phyloP scores from a whole-genome alignment of 2,888 invertebrate species.

The Plebejus anna region DNA sequence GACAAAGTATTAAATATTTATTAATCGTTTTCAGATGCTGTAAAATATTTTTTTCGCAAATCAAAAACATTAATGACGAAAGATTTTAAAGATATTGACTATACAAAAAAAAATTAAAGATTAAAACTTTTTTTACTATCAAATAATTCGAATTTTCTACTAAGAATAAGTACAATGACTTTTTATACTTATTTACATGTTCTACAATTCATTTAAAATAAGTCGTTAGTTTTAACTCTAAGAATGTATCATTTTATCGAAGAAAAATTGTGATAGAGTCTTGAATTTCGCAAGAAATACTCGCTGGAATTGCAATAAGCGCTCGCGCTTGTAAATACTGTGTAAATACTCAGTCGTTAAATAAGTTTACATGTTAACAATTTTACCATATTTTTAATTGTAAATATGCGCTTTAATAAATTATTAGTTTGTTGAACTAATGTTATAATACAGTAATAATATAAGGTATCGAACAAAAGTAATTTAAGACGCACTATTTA shows the following conservation, averaged over 20 bases:
- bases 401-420: conserved; percentile 40
- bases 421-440: conserved; percentile 35
- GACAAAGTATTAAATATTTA: background rate
- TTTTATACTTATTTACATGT: background rate
- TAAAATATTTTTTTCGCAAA: background rate
- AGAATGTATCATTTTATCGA: background rate
- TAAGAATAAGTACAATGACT: background rate
- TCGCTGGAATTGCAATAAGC: conserved; percentile 30
- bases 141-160: background rate
- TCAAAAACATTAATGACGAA: background rate
- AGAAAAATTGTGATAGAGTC: conserved; percentile 18
- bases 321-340: conserved; percentile 32
- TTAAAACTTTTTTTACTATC: no score
- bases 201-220: background rate
- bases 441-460: conserved; percentile 28
- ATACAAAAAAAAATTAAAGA: background rate
- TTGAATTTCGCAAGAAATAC: conserved; percentile 15
- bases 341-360: conserved; percentile 30
- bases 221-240: background rate
- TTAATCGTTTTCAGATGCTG: background rate
- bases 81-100: background rate
- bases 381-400: conserved; percentile 30
- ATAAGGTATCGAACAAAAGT: conserved; percentile 42
- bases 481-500: conserved; percentile 61
- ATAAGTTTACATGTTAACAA: conserved; percentile 21